Conservation (phyloP, 1,140 invertebrate genomes). For the Aphis craccivora region DNA sequence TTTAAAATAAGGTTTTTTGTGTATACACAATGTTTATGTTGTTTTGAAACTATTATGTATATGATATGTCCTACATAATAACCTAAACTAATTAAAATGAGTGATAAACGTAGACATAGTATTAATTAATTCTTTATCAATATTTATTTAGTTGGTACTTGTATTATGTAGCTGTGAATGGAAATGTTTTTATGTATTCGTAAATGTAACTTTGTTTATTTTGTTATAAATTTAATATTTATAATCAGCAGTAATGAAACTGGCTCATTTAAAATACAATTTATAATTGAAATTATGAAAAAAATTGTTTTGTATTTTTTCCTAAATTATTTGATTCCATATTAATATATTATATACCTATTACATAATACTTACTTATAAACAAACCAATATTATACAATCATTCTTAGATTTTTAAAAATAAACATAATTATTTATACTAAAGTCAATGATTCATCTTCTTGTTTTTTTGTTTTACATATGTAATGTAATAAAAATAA, state of each 20-base stretch:
- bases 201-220: conserved; percentile 25
- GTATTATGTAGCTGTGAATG: conserved; percentile 37
- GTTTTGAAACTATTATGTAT: neutral
- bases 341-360: neutral
- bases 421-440: neutral
- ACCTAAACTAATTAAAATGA: neutral
- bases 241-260: conserved; percentile 19
- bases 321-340: neutral
- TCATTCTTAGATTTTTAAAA: neutral
- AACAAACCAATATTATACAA: neutral
- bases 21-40: conserved; percentile 23
- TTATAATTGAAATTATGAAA: conserved; percentile 27
- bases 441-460: neutral
- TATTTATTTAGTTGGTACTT: conserved; percentile 40
- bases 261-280: conserved; percentile 28
- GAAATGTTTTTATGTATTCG: conserved; percentile 21
- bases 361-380: neutral
- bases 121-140: neutral
- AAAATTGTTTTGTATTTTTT: neutral
- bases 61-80: neutral
- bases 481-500: neutral
- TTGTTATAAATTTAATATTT: conserved; percentile 40
- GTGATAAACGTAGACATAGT: neutral
- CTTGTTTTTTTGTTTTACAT: neutral
- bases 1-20: conserved; percentile 18